Percentiles rank a stretch among this genome's conserved stretches.
Evolutionary conservation across 2,113 vertebrate genomes (phyloP).

Genomic region (Cololabis saira): DNA sequence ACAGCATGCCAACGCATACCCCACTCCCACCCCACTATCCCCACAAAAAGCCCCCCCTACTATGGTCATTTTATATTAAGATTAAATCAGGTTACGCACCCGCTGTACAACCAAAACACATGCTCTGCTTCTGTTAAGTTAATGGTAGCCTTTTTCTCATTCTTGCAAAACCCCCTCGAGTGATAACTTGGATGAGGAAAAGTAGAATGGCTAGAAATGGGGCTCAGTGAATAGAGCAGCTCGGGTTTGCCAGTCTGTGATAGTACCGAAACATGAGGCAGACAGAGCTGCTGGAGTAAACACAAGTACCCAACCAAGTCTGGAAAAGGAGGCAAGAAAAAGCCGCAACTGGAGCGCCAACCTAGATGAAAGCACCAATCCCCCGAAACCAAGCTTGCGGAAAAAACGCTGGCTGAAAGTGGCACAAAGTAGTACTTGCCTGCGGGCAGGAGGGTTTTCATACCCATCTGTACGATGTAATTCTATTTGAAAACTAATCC

Average conservation of each 20-base stretch:
- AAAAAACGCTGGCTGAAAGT: conserved; percentile 48
- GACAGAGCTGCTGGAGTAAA: conserved; percentile 55
- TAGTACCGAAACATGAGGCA: conserved; percentile 47
- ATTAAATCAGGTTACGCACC: conserved; percentile 63
- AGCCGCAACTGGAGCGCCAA: conserved; percentile 43
- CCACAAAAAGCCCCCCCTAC: conserved; percentile 32
- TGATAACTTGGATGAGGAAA: conserved; percentile 35
- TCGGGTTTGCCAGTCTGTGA: conserved; percentile 36
- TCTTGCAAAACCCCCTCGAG: conserved; percentile 36
- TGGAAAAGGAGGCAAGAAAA: conserved; percentile 46
- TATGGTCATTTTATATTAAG: conserved; percentile 59
- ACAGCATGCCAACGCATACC: conserved; percentile 74
- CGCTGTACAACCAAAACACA: conserved; percentile 89
- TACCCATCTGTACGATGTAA: conserved; percentile 43
- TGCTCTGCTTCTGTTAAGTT: conserved; percentile 52
- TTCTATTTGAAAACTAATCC: conserved; percentile 59
- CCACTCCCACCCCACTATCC: conserved; percentile 50
- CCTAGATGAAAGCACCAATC: conserved; percentile 51
- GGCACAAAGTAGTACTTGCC: conserved; percentile 53
- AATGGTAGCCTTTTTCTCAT: conserved; percentile 19
- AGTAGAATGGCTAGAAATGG: conserved; percentile 32
- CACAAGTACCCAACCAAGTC: conserved; percentile 6
- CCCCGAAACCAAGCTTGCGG: conserved; percentile 43
- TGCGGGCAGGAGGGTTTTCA: conserved; percentile 29
- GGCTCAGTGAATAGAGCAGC: conserved; percentile 54